phyloP scores from a whole-genome alignment of 2,797 vertebrate species.

The Dicrostonyx torquatus region DNA sequence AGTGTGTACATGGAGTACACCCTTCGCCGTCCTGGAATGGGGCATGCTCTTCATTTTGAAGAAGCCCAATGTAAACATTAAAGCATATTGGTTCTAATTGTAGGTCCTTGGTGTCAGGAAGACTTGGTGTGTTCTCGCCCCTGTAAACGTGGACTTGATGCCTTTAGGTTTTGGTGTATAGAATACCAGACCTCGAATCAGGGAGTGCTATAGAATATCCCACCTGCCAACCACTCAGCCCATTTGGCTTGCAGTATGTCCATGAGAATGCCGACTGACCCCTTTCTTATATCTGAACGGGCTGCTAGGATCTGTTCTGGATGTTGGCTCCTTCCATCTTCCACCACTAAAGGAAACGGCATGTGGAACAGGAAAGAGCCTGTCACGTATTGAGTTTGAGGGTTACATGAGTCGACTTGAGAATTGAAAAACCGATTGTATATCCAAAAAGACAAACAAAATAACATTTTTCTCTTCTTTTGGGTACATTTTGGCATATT shows the following conservation, averaged over 20 bases:
- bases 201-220: neutral
- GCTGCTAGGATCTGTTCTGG: neutral
- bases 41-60: neutral
- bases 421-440: neutral
- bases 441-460: neutral
- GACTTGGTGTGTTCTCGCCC: neutral
- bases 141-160: neutral
- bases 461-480: neutral
- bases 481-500: neutral
- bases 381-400: neutral
- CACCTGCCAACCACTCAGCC: neutral
- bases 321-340: neutral
- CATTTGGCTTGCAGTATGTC: neutral
- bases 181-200: neutral
- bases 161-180: neutral
- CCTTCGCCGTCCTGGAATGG: neutral
- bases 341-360: neutral
- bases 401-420: constrained; percentile 19
- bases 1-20: neutral
- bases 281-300: neutral
- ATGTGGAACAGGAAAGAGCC: neutral
- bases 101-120: neutral
- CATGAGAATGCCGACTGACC: neutral
- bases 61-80: neutral
- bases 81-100: neutral